Evolutionary conservation across 2,888 invertebrate genomes (phyloP), one percentile per base, ranked within the genome.

Genomic region (Amphiduros pacificus): DNA sequence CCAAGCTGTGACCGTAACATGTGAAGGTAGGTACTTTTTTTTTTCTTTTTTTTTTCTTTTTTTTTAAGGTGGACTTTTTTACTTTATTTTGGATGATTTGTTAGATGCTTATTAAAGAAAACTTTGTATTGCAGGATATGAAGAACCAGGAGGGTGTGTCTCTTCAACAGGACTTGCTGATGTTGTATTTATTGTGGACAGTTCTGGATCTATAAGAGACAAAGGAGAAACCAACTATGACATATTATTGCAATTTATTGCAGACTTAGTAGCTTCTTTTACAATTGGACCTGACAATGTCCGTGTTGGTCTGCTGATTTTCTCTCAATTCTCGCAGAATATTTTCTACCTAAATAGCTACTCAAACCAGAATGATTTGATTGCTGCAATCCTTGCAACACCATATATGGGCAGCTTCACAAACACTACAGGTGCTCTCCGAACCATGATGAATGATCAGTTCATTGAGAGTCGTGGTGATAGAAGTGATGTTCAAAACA

Each of bases 381-480:
- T 14, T 5, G n/a, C 29, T 6, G 53, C 48, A 27, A 52, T 64
- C 22, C 20, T 41, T 22, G 27, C 26, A 2, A 24, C 53, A 6
- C 32, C 27, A 5, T 64, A 59, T 36, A 20, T 59, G 24, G 55
- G 55, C 24, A 48, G 40, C 28, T 32, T 26, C 40, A 64, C 61
- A 26, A 62, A 64, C 55, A 64, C 62, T 1, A 24, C 55, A 1
- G 61, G 55, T 2, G 64, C 49, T 5, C 41, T 64, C 26, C 32
- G 62, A 17, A 31, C 20, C 36, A 64, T 62, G 58, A 50, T 51
- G 26, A 17, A 11, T 9, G 58, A 5, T 5, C 44, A 44, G 44
- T 44, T 44, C 22, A 5, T 9, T 20, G 20, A 44, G n/a, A 44
- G 44, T 22, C n/a, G 44, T 20, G 44, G 44, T 9, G 44, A 44